phyloP scores from a whole-genome alignment of 2,113 vertebrate species.

The Otolemur garnettii region DNA sequence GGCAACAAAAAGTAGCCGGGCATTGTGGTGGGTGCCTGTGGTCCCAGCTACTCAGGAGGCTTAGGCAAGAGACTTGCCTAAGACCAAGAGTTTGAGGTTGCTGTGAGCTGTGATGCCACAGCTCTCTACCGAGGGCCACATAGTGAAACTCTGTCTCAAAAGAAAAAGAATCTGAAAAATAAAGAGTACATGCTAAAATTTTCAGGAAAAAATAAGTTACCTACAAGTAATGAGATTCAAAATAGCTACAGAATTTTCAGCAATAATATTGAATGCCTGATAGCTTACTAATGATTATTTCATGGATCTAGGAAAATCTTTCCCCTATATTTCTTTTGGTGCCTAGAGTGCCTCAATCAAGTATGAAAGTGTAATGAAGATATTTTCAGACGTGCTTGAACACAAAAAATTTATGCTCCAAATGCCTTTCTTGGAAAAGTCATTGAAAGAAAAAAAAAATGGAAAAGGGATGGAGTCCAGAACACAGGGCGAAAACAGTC shows the following conservation, averaged over 20 bases:
- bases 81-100: too few relatives aligned
- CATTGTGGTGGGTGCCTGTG: too few relatives aligned
- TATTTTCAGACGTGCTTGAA: not conserved
- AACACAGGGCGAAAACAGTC: not conserved
- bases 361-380: not conserved
- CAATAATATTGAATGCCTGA: not conserved
- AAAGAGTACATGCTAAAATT: not conserved
- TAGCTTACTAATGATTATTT: not conserved
- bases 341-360: not conserved
- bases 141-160: too few relatives aligned
- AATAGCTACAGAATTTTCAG: not conserved
- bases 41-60: too few relatives aligned
- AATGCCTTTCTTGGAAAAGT: not conserved
- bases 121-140: too few relatives aligned
- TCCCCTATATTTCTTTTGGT: not conserved
- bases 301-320: not conserved
- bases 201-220: not conserved
- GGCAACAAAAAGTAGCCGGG: too few relatives aligned
- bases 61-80: too few relatives aligned
- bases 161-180: not conserved
- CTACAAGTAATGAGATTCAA: not conserved
- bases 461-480: too few relatives aligned
- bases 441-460: not conserved
- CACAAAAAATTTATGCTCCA: not conserved
- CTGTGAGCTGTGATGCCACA: too few relatives aligned